Conservation (phyloP, 2,113 vertebrate genomes). For the Oophaga pumilio region DNA sequence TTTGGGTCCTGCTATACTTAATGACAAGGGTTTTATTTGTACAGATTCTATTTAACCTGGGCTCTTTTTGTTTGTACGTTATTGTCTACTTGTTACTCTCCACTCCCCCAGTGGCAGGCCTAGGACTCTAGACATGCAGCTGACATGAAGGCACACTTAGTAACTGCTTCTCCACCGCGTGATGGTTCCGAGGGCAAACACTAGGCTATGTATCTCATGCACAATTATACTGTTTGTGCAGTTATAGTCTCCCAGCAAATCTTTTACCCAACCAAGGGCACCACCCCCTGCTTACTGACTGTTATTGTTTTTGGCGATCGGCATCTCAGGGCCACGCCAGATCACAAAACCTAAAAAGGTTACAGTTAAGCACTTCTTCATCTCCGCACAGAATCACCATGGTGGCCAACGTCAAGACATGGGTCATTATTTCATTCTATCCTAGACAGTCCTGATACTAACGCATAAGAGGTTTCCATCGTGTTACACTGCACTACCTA, state of each 20-base stretch:
- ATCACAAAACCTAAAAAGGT: constrained; percentile 56
- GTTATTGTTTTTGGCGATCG: constrained; percentile 71
- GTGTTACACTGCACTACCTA: not conserved
- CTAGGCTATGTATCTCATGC: constrained; percentile 15
- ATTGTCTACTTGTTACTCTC: constrained; percentile 29
- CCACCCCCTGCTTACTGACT: constrained; percentile 72
- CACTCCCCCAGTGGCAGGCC: not conserved
- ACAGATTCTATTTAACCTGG: constrained; percentile 58
- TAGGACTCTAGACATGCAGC: not conserved
- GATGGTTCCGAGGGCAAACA: constrained; percentile 40
- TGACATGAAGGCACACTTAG: constrained; percentile 33
- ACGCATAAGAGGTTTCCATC: not conserved
- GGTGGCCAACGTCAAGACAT: not conserved
- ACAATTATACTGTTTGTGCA: constrained; percentile 60
- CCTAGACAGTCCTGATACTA: not conserved
- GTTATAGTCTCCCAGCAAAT: constrained; percentile 52
- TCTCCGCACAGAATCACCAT: not conserved
- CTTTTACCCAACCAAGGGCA: constrained; percentile 60
- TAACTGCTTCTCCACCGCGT: constrained; percentile 27
- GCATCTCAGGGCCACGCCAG: constrained; percentile 65
- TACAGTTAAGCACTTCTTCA: constrained; percentile 60
- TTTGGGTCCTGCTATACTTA: constrained; percentile 52
- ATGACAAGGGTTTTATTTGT: constrained; percentile 57
- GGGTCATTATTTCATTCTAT: not conserved
- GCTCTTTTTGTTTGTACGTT: constrained; percentile 42